Percentiles rank a stretch among this genome's conserved stretches.
Evolutionary conservation across 1,140 invertebrate genomes (phyloP).

Genomic region (Drosophila nannoptera): DNA sequence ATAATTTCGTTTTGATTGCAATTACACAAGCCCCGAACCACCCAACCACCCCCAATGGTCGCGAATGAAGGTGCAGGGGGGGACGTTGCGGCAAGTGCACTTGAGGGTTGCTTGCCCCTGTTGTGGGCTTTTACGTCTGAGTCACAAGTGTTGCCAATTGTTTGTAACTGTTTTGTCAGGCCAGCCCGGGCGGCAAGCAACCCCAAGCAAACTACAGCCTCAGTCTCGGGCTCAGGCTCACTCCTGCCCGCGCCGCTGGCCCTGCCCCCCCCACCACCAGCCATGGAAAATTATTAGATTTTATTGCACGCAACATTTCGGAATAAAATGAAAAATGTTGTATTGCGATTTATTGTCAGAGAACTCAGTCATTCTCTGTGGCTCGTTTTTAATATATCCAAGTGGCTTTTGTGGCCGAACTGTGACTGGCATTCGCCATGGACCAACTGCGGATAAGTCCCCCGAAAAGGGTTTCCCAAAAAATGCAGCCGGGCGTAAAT

Average conservation of each 20-base stretch:
- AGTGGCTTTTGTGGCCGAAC: slow-evolving; percentile 65
- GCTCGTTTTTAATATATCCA: slow-evolving; percentile 71
- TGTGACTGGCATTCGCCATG: slow-evolving; percentile 47
- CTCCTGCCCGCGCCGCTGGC: too few relatives aligned
- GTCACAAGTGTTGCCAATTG: slow-evolving; percentile 78
- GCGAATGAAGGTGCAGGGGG: not conserved
- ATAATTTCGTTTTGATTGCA: slow-evolving; percentile 79
- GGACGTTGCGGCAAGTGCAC: slow-evolving; percentile 50
- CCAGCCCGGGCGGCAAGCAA: too few relatives aligned
- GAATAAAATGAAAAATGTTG: slow-evolving; percentile 67
- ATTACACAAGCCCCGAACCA: slow-evolving; percentile 52
- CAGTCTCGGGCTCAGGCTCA: not conserved
- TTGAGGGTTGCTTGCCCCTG: slow-evolving; percentile 51
- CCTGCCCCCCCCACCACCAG: slow-evolving; percentile 14
- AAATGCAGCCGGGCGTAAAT: slow-evolving; percentile 67
- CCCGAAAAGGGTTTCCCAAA: slow-evolving; percentile 50
- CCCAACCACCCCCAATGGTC: not conserved
- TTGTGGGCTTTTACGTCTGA: slow-evolving; percentile 13
- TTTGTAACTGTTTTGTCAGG: slow-evolving; percentile 56
- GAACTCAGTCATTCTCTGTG: slow-evolving; percentile 42
- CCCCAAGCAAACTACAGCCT: slow-evolving; percentile 30
- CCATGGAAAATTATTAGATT: slow-evolving; percentile 71
- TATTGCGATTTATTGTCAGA: slow-evolving; percentile 47
- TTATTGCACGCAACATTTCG: slow-evolving; percentile 63
- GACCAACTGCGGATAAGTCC: slow-evolving; percentile 41